phyloP scores from a whole-genome alignment of 2,888 invertebrate genomes.

The Hymenopus coronatus region DNA sequence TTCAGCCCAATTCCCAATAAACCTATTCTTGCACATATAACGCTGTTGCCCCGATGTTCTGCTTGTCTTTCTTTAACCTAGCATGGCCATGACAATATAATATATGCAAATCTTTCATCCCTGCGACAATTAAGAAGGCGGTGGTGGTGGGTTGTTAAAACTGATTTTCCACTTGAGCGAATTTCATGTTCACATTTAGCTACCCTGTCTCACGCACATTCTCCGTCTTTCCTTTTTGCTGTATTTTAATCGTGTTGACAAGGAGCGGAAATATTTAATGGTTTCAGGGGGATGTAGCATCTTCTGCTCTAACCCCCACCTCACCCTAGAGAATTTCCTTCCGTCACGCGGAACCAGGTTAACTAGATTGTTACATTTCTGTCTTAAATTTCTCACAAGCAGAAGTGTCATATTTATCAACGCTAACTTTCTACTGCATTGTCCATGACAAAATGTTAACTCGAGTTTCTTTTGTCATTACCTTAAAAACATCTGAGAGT shows the following conservation, averaged over 20 bases:
- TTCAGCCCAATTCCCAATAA: neutral
- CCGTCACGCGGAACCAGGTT: neutral
- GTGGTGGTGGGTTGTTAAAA: slow-evolving; percentile 25
- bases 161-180: slow-evolving; percentile 25
- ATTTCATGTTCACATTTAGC: slow-evolving; percentile 21
- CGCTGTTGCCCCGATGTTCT: neutral
- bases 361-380: neutral
- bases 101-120: slow-evolving; percentile 23
- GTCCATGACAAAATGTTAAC: neutral
- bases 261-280: slow-evolving; percentile 13
- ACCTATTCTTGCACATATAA: neutral
- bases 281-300: neutral
- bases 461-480: neutral
- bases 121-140: slow-evolving; percentile 26
- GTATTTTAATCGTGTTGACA: slow-evolving; percentile 23
- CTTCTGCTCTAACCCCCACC: neutral
- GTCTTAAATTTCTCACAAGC: neutral
- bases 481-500: neutral
- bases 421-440: neutral
- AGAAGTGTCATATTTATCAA: neutral
- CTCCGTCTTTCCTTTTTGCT: neutral
- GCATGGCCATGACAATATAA: slow-evolving; percentile 15
- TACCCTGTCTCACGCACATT: slow-evolving; percentile 6
- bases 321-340: neutral
- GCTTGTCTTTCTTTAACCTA: neutral